Base-by-base conservation (phyloP, 92 coral and sea anemone species). In the Ricordea florida region DNA sequence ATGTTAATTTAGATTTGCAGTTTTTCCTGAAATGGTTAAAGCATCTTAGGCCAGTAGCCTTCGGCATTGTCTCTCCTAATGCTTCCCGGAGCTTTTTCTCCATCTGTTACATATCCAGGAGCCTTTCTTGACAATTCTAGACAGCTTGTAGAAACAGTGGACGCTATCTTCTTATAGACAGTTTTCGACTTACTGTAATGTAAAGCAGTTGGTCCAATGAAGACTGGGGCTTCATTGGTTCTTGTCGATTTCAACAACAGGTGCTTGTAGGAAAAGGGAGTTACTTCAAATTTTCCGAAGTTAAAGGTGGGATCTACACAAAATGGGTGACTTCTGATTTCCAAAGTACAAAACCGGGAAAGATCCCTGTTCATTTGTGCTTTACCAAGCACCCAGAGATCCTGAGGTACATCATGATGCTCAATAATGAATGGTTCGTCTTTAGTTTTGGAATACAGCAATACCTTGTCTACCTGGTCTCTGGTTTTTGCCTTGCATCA, bases 291-390 rank as follows among this genome's bases (percentile, higher is more conserved):
- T 52, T 30, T 13, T 41, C 85, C 85, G 46, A 70, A 85, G 56
- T 60, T 76, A 28, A 70, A 85, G 15, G 85, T 84, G 14, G 90
- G 90, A 50, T 84, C 85, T 2, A 78, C 85, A 43, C 84, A 55
- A 16, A 84, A 50, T 1, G 90, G 85, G 52, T 69, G 62, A 47
- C 75, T 67, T 6, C 18, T 21, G 30, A 44, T 44, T 37, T 65
- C 48, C 34, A 64, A 76, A 2, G 48, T 33, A 26, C 89, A 66
- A 58, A 83, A 83, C 2, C 83, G 59, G 9, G 71, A 55, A 10
- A 83, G 74, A 60, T 76, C 84, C 36, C 14, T 7, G 33, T 14
- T 14, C 72, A 57, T 83, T 28, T 76, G 76, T 22, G 6, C 26
- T 62, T 62, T 81, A 18, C 75, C 74, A 11, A 74, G 69, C 20